Evolutionary conservation across 2,888 invertebrate genomes (phyloP).

Genomic region (Hypsopygia costalis): DNA sequence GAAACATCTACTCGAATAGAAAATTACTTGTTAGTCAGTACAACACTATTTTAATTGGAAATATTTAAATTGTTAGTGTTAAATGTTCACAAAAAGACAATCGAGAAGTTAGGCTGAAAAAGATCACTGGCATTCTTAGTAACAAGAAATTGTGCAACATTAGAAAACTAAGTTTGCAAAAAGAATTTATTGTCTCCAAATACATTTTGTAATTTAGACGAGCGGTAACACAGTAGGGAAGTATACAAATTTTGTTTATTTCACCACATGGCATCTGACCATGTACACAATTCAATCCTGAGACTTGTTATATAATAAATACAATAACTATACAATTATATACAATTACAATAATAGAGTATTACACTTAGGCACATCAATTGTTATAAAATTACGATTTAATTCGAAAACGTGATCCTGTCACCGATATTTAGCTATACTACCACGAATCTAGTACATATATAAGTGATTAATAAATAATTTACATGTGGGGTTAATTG

Average conservation of each 20-base stretch:
- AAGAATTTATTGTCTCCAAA: constrained; percentile 57
- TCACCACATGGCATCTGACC: constrained; percentile 16
- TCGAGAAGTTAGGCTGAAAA: not conserved
- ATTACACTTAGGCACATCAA: constrained; percentile 82
- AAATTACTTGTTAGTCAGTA: constrained; percentile 59
- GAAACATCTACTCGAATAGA: constrained; percentile 35
- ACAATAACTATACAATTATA: constrained; percentile 51
- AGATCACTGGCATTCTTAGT: too few relatives aligned
- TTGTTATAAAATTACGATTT: constrained; percentile 79
- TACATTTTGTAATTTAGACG: constrained; percentile 29
- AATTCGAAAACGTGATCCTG: constrained; percentile 71
- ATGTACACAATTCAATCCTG: constrained; percentile 32
- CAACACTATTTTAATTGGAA: constrained; percentile 41
- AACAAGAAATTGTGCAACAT: too few relatives aligned
- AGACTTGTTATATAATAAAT: constrained; percentile 50
- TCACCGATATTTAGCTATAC: constrained; percentile 55
- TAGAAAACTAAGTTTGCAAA: constrained; percentile 21
- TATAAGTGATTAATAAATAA: constrained; percentile 44
- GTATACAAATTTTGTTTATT: not conserved
- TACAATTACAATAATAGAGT: constrained; percentile 68
- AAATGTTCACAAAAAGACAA: constrained; percentile 11
- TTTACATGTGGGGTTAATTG: constrained; percentile 42
- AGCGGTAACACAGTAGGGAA: constrained; percentile 14
- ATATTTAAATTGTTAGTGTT: constrained; percentile 23
- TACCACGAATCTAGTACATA: constrained; percentile 65